A percentile compares a stretch with the other conserved stretches of the same genome.
phyloP scores from a whole-genome alignment of 1,140 invertebrate genomes.

The Diploscapter pachys region DNA sequence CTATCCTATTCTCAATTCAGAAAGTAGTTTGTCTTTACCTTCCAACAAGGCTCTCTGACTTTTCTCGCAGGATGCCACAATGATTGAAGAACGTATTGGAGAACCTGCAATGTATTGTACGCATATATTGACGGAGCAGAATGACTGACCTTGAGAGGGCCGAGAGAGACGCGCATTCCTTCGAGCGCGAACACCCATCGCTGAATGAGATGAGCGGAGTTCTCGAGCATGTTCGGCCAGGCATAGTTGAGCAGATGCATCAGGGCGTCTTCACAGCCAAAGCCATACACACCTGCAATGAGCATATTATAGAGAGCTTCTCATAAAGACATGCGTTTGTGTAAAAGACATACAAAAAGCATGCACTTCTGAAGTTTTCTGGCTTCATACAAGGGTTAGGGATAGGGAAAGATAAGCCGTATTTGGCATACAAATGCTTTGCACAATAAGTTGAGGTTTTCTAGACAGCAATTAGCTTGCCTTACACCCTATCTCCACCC shows the following conservation, averaged over 20 bases:
- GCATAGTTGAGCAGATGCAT: slow-evolving; percentile 96
- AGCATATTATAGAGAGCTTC: no score
- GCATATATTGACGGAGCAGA: slow-evolving; percentile 49
- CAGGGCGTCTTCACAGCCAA: slow-evolving; percentile 96
- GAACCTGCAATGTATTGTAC: slow-evolving; percentile 18
- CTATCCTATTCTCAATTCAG: no score
- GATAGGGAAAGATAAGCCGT: no score
- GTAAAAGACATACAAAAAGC: background rate
- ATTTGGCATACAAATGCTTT: no score
- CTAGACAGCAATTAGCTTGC: no score
- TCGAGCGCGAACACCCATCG: slow-evolving; percentile 99
- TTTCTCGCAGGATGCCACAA: slow-evolving; percentile 97
- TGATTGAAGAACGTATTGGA: slow-evolving; percentile 68
- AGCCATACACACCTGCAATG: slow-evolving; percentile 76
- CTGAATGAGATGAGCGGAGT: slow-evolving; percentile 97
- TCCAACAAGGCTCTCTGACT: slow-evolving; percentile 99
- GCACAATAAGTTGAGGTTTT: no score
- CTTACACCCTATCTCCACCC: no score
- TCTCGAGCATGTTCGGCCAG: slow-evolving; percentile 99
- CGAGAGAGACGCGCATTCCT: slow-evolving; percentile 88
- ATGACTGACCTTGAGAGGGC: slow-evolving; percentile 93
- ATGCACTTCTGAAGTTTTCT: background rate
- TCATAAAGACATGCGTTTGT: no score
- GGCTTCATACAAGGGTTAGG: no score
- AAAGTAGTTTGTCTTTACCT: slow-evolving; percentile 61